Evolutionary conservation across 2,797 vertebrate genomes (phyloP).

Genomic region (Phaenicophaeus curvirostris): DNA sequence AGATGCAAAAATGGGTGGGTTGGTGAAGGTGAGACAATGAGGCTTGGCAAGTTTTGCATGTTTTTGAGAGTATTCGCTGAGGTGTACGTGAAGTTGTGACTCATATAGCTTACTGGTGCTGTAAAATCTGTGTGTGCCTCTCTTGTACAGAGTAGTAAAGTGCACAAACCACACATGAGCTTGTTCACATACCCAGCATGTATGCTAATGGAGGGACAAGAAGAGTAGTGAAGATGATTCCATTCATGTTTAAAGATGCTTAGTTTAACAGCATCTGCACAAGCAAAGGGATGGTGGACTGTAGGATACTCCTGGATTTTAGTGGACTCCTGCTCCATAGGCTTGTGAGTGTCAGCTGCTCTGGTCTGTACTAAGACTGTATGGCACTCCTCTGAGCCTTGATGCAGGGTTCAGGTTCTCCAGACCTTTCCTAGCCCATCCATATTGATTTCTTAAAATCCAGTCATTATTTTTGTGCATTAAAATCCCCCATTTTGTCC

Average conservation of each 20-base stretch:
- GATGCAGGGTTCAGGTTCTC: background rate
- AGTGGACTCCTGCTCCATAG: background rate
- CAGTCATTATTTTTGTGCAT: background rate
- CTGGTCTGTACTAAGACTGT: background rate
- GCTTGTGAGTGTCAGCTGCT: fast-evolving
- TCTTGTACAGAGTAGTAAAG: background rate
- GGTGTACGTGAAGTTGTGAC: background rate
- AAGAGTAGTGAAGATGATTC: background rate
- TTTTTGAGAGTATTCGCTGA: background rate
- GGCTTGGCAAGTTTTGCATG: background rate
- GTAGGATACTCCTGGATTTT: background rate
- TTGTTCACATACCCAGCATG: background rate
- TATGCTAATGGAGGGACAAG: background rate
- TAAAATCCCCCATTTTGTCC: background rate
- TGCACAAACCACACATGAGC: background rate
- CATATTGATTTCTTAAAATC: background rate
- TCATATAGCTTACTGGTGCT: background rate
- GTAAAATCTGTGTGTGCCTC: background rate
- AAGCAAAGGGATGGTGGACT: background rate
- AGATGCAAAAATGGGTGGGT: background rate
- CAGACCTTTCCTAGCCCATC: background rate
- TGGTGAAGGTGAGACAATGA: background rate
- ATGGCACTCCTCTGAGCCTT: background rate
- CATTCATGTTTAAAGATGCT: background rate
- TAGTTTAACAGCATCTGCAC: background rate